phyloP scores from a whole-genome alignment of 2,113 vertebrate genomes.

The Jaculus jaculus region DNA sequence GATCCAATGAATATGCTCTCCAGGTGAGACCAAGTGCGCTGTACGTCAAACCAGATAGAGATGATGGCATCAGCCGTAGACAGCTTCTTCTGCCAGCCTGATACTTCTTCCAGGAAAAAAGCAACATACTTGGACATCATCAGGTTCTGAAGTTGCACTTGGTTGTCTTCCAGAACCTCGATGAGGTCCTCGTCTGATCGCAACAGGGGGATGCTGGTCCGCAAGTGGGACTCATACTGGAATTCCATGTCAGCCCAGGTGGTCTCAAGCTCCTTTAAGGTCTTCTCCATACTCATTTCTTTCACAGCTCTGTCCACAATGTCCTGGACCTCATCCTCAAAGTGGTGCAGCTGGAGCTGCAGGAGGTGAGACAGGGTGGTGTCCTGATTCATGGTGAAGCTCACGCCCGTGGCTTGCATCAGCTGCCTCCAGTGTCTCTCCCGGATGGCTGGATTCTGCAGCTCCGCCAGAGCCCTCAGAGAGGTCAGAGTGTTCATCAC shows the following conservation, averaged over 20 bases:
- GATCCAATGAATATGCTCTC: conserved; percentile 98
- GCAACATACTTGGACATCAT: conserved; percentile 92
- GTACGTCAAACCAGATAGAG: conserved; percentile 95
- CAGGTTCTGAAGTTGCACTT: conserved; percentile 97
- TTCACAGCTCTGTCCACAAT: conserved; percentile 94
- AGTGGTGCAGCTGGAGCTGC: conserved; percentile 92
- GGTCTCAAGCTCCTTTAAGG: conserved; percentile 87
- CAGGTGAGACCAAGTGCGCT: conserved; percentile 93
- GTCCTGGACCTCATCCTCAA: conserved; percentile 92
- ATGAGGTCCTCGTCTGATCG: conserved; percentile 91
- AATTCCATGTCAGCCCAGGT: conserved; percentile 92
- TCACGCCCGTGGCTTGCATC: conserved; percentile 90
- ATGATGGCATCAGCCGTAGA: conserved; percentile 89
- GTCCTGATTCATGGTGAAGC: conserved; percentile 89
- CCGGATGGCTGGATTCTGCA: conserved; percentile 94
- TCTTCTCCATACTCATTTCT: conserved; percentile 92
- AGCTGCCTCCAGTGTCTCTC: conserved; percentile 94
- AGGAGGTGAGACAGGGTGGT: conserved; percentile 93
- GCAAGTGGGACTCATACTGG: conserved; percentile 90
- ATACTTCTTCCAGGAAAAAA: conserved; percentile 95
- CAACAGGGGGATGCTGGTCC: conserved; percentile 88
- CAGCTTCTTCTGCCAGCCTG: conserved; percentile 93
- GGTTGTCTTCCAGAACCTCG: conserved; percentile 96
- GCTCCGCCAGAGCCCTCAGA: conserved; percentile 91
- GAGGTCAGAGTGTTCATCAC: conserved; percentile 92